Base-by-base conservation (phyloP, 1,140 invertebrate species). In the Cepaea nemoralis region DNA sequence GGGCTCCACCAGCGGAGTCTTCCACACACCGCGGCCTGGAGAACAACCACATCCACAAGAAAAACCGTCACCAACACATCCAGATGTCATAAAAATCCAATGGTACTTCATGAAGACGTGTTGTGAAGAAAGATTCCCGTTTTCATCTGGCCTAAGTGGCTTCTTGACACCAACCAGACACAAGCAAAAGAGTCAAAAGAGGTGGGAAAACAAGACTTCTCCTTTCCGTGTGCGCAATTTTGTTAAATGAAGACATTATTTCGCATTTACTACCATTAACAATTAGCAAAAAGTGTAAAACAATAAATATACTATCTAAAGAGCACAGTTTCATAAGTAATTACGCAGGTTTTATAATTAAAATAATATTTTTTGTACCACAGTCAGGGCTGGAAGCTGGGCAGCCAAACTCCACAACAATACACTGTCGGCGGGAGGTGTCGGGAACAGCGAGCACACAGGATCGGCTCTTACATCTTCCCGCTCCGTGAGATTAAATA, bases 231-330 rank as follows among this genome's bases (percentile, higher is more conserved):
- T 69, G 45, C 63, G 45, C 63, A 77, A 55, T 70, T 67, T 82
- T 70, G 22, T 48, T 33, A 55, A 37, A 71, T 55, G 14, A 77
- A 59, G 24, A 24, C 69, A 71, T 40, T 40, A 40, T 71, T 6
- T 55, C 6, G 6, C 37, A 59, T 59, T 63, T 55, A 71, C 69
- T 27, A 24, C 69, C 2, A 40, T 39, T 39, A n/a, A 0, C 31
- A 27, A 67, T 33, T 78, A 39, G n/a, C 39, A 31, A 78, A 78
- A 78, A 78, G 77, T 78, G 77, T 78, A 67, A 78, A 78, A 78
- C 59, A 78, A 76, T 35, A 39, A 22, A 24, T 16, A 59, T 24
- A 3, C 33, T 59, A 59, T 33, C 37, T 55, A 59, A 19, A 59
- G 31, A 59, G 48, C 24, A 59, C 22, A 59, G 74, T 76, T 76